These are phyloP conservation scores for Diachrysia chrysitis DNA, from an alignment of 2,888 invertebrate genomes.

Conservation along the genomic window DNA sequence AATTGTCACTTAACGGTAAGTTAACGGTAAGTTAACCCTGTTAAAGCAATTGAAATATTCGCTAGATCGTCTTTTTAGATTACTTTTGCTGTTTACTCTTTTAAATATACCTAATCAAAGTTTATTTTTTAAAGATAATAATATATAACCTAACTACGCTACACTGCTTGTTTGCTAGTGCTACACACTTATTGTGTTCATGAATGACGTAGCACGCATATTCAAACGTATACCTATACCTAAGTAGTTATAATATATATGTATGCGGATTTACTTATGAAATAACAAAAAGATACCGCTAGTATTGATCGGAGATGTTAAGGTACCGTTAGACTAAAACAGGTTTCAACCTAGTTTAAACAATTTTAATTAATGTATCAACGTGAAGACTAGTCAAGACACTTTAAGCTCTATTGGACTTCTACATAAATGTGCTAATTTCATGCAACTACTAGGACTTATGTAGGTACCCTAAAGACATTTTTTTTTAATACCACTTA, in stretches of 20 bases:
- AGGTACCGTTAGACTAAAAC: not conserved
- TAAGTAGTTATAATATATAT: not conserved
- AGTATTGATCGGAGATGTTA: not conserved
- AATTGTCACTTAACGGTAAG: conserved; percentile 7
- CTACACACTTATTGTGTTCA: too few relatives aligned
- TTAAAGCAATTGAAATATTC: too few relatives aligned
- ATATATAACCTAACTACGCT: conserved; percentile 1
- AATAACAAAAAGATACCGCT: not conserved
- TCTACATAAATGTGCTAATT: not conserved
- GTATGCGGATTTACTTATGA: conserved; percentile 26
- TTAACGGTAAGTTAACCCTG: not conserved
- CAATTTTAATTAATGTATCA: not conserved
- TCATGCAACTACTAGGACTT: not conserved
- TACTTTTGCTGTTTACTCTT: too few relatives aligned
- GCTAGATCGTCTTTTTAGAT: too few relatives aligned
- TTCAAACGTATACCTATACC: conserved; percentile 9
- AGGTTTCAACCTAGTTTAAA: not conserved
- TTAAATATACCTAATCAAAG: too few relatives aligned
- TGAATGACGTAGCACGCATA: conserved; percentile 39
- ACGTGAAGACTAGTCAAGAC: not conserved
- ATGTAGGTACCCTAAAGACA: not conserved
- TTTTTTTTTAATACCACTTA: too few relatives aligned
- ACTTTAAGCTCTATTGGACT: not conserved
- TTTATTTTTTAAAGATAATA: not conserved
- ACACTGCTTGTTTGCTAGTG: not conserved